A percentile compares a stretch with the other conserved stretches of the same genome.
phyloP scores from a whole-genome alignment of 1,140 invertebrate genomes.

The Planococcus citri region DNA sequence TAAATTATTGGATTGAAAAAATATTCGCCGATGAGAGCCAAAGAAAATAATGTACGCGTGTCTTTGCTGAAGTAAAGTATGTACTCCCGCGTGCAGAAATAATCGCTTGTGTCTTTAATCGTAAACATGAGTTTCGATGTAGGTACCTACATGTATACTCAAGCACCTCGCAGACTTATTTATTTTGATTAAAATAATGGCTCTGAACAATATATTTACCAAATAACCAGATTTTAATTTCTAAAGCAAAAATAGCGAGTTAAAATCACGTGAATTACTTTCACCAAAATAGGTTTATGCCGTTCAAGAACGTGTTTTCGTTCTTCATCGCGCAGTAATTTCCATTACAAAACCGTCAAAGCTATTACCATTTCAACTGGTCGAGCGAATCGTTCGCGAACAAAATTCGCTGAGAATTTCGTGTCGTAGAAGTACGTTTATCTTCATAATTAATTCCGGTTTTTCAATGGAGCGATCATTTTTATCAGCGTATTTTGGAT shows the following conservation, averaged over 20 bases:
- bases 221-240: too few species aligned
- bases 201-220: too few species aligned
- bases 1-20: too few species aligned
- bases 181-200: too few species aligned
- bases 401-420: neutral
- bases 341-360: neutral
- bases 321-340: neutral
- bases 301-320: neutral
- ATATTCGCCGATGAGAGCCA: too few species aligned
- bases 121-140: too few species aligned
- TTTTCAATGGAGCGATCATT: neutral
- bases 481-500: neutral
- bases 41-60: too few species aligned
- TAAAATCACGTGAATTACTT: neutral
- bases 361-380: neutral
- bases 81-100: too few species aligned
- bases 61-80: too few species aligned
- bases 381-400: neutral
- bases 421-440: neutral
- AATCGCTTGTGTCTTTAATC: too few species aligned
- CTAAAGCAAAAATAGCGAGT: neutral
- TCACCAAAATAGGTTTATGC: neutral
- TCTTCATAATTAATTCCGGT: slow-evolving; percentile 3
- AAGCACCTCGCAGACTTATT: too few species aligned
- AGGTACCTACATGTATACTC: too few species aligned